phyloP scores from a whole-genome alignment of 2,113 vertebrate genomes.

The Anolis sagrei region DNA sequence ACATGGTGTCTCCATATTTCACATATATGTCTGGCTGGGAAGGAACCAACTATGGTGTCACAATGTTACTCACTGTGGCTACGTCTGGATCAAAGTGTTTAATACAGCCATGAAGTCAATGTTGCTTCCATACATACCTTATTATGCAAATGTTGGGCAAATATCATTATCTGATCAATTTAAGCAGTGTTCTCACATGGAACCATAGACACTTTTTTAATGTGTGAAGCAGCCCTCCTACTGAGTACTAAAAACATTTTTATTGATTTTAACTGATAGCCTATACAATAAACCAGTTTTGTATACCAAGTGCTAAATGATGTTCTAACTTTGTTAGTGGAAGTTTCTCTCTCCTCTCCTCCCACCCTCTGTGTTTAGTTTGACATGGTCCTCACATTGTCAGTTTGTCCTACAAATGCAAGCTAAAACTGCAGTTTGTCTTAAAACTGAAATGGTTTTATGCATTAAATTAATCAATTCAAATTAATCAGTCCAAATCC shows the following conservation, averaged over 20 bases:
- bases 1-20: no score
- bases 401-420: slow-evolving; percentile 1
- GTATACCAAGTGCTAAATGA: neutral
- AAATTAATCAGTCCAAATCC: neutral
- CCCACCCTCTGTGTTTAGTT: neutral
- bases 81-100: no score
- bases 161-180: no score
- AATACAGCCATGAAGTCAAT: neutral
- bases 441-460: neutral
- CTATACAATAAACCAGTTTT: neutral
- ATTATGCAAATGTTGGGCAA: neutral
- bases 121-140: neutral
- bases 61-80: no score
- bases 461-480: neutral
- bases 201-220: neutral
- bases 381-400: neutral
- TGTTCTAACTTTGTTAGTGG: neutral
- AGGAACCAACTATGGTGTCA: no score
- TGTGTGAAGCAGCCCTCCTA: neutral
- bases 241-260: neutral
- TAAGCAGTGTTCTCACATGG: no score
- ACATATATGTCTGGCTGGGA: no score
- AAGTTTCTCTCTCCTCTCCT: neutral
- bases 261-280: neutral
- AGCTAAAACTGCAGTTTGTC: no score